Percentiles rank a stretch among this genome's conserved stretches.
Conservation (phyloP, 2,888 invertebrate genomes). For the Cistogaster globosa region DNA sequence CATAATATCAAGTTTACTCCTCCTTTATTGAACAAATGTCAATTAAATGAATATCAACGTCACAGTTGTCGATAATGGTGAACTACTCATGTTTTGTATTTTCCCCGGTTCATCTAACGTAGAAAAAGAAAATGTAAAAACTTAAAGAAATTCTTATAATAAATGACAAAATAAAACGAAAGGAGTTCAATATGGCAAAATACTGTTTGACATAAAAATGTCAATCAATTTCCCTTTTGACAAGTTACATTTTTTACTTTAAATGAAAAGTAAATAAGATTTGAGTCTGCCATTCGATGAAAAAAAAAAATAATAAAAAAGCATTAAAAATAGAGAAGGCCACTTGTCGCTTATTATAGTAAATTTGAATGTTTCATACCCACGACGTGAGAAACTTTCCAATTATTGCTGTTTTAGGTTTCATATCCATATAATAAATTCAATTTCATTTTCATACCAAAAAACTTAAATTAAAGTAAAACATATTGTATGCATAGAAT, state of each 20-base stretch:
- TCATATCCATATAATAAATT: too few relatives aligned
- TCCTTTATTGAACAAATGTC: not conserved
- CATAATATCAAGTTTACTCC: not conserved
- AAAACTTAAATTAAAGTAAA: too few relatives aligned
- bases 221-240: slow-evolving; percentile 56
- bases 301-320: too few relatives aligned
- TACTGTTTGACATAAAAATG: slow-evolving; percentile 50
- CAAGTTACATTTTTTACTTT: slow-evolving; percentile 11
- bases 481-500: too few relatives aligned
- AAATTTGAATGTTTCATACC: too few relatives aligned
- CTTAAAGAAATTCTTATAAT: not conserved
- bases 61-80: slow-evolving; percentile 56
- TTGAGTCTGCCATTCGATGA: not conserved
- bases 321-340: too few relatives aligned
- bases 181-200: slow-evolving; percentile 6
- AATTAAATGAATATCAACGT: slow-evolving; percentile 68
- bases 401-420: too few relatives aligned
- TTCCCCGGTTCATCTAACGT: not conserved
- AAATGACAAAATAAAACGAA: not conserved
- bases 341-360: too few relatives aligned
- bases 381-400: too few relatives aligned
- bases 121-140: slow-evolving; percentile 18
- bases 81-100: slow-evolving; percentile 31
- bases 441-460: too few relatives aligned
- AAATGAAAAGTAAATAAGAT: not conserved